Percentiles rank a stretch among this genome's conserved stretches.
Conservation (phyloP, 2,888 invertebrate genomes). For the Teleiodes luculella region DNA sequence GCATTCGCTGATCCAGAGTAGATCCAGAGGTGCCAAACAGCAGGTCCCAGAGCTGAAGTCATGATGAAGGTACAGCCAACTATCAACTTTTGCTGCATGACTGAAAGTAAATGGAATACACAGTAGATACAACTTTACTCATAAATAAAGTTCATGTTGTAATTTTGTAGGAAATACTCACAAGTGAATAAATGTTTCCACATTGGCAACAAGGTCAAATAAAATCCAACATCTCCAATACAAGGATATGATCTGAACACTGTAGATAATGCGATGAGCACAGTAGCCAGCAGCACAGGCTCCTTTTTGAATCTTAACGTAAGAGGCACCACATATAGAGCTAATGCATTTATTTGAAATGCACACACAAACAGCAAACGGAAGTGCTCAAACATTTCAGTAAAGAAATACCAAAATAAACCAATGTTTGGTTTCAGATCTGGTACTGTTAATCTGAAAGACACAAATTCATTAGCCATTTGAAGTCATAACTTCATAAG, state of each 20-base stretch:
- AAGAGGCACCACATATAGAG: constrained; percentile 94
- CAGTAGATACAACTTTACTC: neutral
- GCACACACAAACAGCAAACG: constrained; percentile 95
- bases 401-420: constrained; percentile 99
- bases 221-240: constrained; percentile 95
- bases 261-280: constrained; percentile 88
- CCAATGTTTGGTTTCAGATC: constrained; percentile 98
- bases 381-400: constrained; percentile 99
- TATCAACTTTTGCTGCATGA: constrained; percentile 96
- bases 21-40: constrained; percentile 99
- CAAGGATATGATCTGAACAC: constrained; percentile 98
- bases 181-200: constrained; percentile 94
- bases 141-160: too few species aligned
- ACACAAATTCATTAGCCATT: neutral
- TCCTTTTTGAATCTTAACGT: constrained; percentile 87
- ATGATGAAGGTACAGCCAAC: constrained; percentile 94
- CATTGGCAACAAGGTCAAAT: constrained; percentile 92
- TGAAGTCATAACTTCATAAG: neutral
- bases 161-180: constrained; percentile 69
- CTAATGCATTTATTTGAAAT: constrained; percentile 96
- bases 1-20: constrained; percentile 99
- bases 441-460: constrained; percentile 89
- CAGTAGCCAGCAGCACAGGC: constrained; percentile 88
- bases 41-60: constrained; percentile 93
- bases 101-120: constrained; percentile 67